Base-by-base conservation (phyloP, 2,888 invertebrate genomes). In the Polylopha cassiicola region DNA sequence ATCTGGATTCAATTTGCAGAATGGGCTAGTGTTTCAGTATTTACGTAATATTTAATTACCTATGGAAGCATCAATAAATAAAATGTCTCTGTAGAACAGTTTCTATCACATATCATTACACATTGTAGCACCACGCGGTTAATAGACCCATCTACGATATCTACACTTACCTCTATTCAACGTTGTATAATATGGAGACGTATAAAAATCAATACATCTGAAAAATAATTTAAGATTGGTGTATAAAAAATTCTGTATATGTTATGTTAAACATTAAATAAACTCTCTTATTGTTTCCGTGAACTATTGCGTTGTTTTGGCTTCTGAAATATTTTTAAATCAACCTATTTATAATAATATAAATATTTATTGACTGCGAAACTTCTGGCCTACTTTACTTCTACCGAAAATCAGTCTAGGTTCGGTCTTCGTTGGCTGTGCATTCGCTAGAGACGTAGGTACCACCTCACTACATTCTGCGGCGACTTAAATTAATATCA, bases 101-200 rank as follows among this genome's bases (percentile, higher is more conserved):
- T 77, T 82, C 77, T 85, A 85, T 85, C 85, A 85, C 85, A 85
- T 82, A 73, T 84, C 82, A 63, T 85, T 84, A 80, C 81, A 78
- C 79, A 63, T 67, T 81, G 78, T 84, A 85, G 84, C 84, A 85
- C 85, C 85, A 82, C 84, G 73, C 85, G 61, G 78, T 84, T 84
- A 84, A 80, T 79, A 81, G 81, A 84, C 80, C 82, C 82, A 77
- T 79, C 82, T 81, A 84, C 73, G 55, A 57, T 61, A 68, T 56
- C 70, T 71, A 84, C 77, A 69, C 81, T 81, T 84, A 84, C 80
- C 77, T 69, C 71, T 82, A 81, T 77, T 77, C 75, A 73, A 65
- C 73, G 67, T 79, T 84, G 82, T 84, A 82, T 78, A n/a, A n/a
- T n/a, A 84, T 77, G 77, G 79, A 73, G 80, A 75, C 75, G 79